These are phyloP conservation scores for Athripsodes cinereus DNA, from an alignment of 2,888 invertebrate species.

Conservation along the genomic window DNA sequence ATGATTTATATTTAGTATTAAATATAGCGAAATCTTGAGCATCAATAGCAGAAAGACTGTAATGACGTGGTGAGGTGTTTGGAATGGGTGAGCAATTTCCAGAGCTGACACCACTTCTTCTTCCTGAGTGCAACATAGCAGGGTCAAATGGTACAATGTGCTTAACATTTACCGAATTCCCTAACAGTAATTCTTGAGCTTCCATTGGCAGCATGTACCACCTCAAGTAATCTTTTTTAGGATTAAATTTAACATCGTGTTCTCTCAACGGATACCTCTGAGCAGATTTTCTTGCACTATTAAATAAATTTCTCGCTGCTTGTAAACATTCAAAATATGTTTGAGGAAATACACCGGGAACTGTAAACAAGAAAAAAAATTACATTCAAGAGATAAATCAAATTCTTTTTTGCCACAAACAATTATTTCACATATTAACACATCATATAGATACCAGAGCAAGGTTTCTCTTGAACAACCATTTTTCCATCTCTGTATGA, in stretches of 20 bases:
- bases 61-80: conserved; percentile 58
- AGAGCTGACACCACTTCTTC: conserved; percentile 39
- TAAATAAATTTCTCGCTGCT: conserved; percentile 72
- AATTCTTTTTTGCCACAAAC: neutral
- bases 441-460: too few relatives aligned
- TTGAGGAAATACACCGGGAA: conserved; percentile 66
- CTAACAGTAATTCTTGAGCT: conserved; percentile 69
- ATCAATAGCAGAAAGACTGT: conserved; percentile 63
- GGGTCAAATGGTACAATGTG: conserved; percentile 73
- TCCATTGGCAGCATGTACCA: conserved; percentile 91
- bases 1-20: conserved; percentile 43
- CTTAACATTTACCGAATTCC: conserved; percentile 69
- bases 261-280: conserved; percentile 69
- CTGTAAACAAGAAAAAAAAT: conserved; percentile 32
- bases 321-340: conserved; percentile 71
- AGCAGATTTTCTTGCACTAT: conserved; percentile 68
- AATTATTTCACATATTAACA: neutral
- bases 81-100: conserved; percentile 46
- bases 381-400: neutral
- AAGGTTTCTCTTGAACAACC: conserved; percentile 62
- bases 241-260: conserved; percentile 66
- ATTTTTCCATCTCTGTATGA: conserved; percentile 71
- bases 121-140: conserved; percentile 49
- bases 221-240: conserved; percentile 61
- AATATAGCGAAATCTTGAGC: conserved; percentile 47